Evolutionary conservation across 2,888 invertebrate species (phyloP).

Genomic region (Strigamia crassipes): DNA sequence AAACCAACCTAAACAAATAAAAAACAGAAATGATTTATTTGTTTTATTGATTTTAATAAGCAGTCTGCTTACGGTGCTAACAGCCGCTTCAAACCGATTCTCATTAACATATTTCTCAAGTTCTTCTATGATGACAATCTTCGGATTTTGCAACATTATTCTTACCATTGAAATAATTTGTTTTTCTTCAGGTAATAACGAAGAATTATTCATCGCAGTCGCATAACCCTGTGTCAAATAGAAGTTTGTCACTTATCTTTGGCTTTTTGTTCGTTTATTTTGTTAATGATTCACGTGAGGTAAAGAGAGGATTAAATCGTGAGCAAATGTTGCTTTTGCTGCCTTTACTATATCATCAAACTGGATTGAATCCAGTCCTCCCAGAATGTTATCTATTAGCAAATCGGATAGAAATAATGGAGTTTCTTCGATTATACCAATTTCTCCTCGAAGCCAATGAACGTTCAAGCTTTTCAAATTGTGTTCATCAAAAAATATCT

Average conservation of each 20-base stretch:
- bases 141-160: neutral
- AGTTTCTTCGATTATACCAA: conserved; percentile 8
- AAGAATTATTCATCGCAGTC: neutral
- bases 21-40: neutral
- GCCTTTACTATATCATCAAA: conserved; percentile 5
- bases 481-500: conserved; percentile 3
- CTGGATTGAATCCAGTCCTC: neutral
- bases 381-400: conserved; percentile 2
- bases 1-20: neutral
- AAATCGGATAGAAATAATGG: conserved; percentile 4
- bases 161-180: conserved; percentile 6
- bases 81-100: neutral
- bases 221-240: neutral
- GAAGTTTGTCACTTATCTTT: neutral
- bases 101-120: neutral
- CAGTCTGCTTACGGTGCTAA: neutral
- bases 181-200: neutral
- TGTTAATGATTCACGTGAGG: neutral
- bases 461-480: neutral
- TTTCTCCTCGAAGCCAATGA: conserved; percentile 5
- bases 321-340: conserved; percentile 3
- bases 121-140: conserved; percentile 21
- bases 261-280: neutral
- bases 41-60: neutral
- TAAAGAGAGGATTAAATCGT: neutral